Evolutionary conservation across 2,888 invertebrate genomes (phyloP), one percentile per base, ranked within the genome.

Genomic region (Andrena praecox): DNA sequence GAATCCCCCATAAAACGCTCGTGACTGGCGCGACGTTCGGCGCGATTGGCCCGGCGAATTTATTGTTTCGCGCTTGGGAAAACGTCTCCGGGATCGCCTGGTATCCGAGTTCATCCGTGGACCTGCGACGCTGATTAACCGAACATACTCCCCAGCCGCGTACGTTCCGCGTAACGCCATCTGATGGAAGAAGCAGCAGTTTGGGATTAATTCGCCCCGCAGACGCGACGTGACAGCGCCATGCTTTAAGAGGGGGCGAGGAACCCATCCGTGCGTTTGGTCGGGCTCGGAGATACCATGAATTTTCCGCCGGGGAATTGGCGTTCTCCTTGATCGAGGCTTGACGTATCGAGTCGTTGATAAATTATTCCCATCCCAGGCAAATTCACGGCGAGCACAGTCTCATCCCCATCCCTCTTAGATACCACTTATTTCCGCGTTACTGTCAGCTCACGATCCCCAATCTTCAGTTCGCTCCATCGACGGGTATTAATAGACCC

Each of bases 161-260:
- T 63, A 79, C 50, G 59, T 75, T 56, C 42, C 52, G n/a, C 67
- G 31, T 70, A 27, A 69, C 42, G 42, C 42, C 42, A 42, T 42
- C 42, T 42, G 16, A 42, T n/a, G 63, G 68, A 70, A 84, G 84
- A 56, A 70, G 71, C 63, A n/a, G 4, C 7, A 4, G 10, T n/a
- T 33, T 10, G 24, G 78, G 70, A 85, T 86, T 78, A 85, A 81
- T 78, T 78, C 50, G 64, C 77, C 72, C 72, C 71, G 62, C 68
- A 48, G 74, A 72, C 27, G 59, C 42, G 66, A 71, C 66, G 54
- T 50, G 59, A 66, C 74, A 60, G 4, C 42, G 56, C n/a, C 7
- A 29, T 31, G 12, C 56, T 66, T 76, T 76, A 62, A 48, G 70
- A 67, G 70, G 67, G 62, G 70, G 16, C 50, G 56, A 10, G 31